phyloP scores from a whole-genome alignment of 2,113 vertebrate species.

The Coptodon rendalli region DNA sequence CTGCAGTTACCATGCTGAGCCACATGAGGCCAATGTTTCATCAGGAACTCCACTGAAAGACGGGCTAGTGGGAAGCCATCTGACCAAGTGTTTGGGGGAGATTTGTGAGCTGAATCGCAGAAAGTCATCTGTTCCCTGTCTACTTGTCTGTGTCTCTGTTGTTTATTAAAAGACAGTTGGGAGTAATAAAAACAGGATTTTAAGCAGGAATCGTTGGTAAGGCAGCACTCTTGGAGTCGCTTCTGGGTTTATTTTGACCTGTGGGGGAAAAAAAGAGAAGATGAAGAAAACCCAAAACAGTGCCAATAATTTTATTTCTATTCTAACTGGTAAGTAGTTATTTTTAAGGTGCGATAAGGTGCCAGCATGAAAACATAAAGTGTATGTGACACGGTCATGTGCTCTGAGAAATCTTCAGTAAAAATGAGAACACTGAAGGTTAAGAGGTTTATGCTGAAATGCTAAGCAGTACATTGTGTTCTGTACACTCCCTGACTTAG shows the following conservation, averaged over 20 bases:
- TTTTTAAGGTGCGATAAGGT: neutral
- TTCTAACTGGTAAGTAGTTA: neutral
- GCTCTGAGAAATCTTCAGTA: neutral
- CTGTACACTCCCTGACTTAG: neutral
- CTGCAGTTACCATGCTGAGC: slow-evolving; percentile 21
- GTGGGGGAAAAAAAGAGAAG: neutral
- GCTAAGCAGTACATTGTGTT: neutral
- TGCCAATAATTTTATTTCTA: neutral
- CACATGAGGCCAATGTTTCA: slow-evolving; percentile 57
- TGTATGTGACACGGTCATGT: neutral
- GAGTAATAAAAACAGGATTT: slow-evolving; percentile 22
- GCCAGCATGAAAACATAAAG: neutral
- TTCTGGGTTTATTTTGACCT: slow-evolving; percentile 65
- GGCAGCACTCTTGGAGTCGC: slow-evolving; percentile 26
- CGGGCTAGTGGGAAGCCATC: neutral
- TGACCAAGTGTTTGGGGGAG: neutral
- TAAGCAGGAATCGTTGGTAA: slow-evolving; percentile 34
- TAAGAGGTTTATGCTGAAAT: slow-evolving; percentile 5
- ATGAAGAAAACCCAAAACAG: neutral
- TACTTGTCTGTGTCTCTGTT: slow-evolving; percentile 3
- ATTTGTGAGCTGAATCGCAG: neutral
- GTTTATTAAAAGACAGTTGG: slow-evolving; percentile 8
- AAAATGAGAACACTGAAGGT: neutral
- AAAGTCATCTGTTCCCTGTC: neutral
- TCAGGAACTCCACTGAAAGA: slow-evolving; percentile 20